phyloP scores from a whole-genome alignment of 2,888 invertebrate genomes.

The Glaucopsyche alexis region DNA sequence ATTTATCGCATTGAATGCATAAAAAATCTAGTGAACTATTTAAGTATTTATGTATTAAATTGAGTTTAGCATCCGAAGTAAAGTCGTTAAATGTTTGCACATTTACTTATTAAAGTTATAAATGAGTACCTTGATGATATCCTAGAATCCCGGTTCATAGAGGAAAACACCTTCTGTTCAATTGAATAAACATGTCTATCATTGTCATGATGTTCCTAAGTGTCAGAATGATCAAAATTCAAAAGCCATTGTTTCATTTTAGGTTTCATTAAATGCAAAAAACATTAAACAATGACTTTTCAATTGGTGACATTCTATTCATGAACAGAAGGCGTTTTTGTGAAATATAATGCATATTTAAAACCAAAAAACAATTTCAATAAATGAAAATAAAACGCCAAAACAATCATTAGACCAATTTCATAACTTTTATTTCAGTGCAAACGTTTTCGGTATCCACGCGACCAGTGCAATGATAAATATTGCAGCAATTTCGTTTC shows the following conservation, averaged over 20 bases:
- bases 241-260: background rate
- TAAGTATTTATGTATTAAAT: too few relatives aligned
- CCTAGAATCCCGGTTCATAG: too few relatives aligned
- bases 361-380: background rate
- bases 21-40: too few relatives aligned
- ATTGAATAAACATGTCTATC: too few relatives aligned
- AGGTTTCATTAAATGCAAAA: background rate
- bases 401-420: slow-evolving; percentile 23
- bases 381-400: slow-evolving; percentile 14
- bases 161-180: too few relatives aligned
- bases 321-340: background rate
- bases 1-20: too few relatives aligned
- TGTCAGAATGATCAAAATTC: too few relatives aligned
- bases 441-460: slow-evolving; percentile 14
- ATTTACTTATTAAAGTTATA: too few relatives aligned
- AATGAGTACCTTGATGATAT: too few relatives aligned
- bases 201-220: too few relatives aligned
- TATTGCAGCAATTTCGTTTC: slow-evolving; percentile 24
- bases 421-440: slow-evolving; percentile 11
- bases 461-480: slow-evolving; percentile 28
- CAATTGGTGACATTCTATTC: background rate
- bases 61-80: too few relatives aligned
- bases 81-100: too few relatives aligned
- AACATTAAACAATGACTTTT: background rate
- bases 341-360: background rate